Evolutionary conservation across 2,888 invertebrate genomes (phyloP).

Genomic region (Microctonus hyperodae): DNA sequence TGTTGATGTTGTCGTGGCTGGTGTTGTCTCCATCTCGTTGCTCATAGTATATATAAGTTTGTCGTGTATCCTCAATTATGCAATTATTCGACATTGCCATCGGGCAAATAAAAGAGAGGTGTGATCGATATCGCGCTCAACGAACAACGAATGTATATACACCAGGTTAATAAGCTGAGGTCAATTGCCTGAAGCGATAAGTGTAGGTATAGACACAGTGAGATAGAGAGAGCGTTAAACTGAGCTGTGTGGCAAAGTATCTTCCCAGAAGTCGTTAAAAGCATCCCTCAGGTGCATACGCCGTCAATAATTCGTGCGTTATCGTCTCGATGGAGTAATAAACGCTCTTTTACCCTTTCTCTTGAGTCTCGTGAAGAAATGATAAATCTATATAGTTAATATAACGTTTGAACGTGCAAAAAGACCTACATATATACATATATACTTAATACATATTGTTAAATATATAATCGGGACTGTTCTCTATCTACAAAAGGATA

Average conservation of each 20-base stretch:
- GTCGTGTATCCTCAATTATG: slow-evolving; percentile 34
- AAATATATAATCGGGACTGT: neutral
- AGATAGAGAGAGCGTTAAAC: slow-evolving; percentile 25
- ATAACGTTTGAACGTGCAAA: neutral
- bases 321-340: slow-evolving; percentile 24
- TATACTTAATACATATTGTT: neutral
- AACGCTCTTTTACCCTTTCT: slow-evolving; percentile 11
- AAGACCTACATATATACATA: too few species aligned
- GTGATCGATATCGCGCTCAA: slow-evolving; percentile 35
- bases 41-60: slow-evolving; percentile 16
- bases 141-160: slow-evolving; percentile 22
- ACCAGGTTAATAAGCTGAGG: slow-evolving; percentile 38
- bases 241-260: slow-evolving; percentile 4
- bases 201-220: slow-evolving; percentile 7
- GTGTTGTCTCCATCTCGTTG: slow-evolving; percentile 11
- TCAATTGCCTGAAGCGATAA: slow-evolving; percentile 33
- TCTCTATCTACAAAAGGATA: neutral
- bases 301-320: slow-evolving; percentile 26
- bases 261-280: slow-evolving; percentile 30
- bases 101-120: slow-evolving; percentile 9
- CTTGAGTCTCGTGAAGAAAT: slow-evolving; percentile 14
- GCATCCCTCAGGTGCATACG: slow-evolving; percentile 28
- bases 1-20: too few species aligned
- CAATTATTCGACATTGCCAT: slow-evolving; percentile 33
- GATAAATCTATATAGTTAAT: neutral